phyloP scores from a whole-genome alignment of 2,113 vertebrate genomes.

The Oncorhynchus clarkii region DNA sequence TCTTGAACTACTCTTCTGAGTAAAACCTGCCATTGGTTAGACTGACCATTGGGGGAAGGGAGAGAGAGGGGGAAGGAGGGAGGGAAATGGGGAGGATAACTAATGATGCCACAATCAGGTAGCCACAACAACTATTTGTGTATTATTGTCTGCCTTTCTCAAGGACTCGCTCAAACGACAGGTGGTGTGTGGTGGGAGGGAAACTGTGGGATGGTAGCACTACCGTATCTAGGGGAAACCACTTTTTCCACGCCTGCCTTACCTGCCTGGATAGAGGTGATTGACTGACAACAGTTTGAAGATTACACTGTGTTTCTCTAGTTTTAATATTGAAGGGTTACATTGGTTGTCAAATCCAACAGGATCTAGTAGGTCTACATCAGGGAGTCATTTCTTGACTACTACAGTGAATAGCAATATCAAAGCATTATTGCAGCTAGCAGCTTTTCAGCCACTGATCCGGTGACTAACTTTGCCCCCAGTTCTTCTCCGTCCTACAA shows the following conservation, averaged over 20 bases:
- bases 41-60: constrained; percentile 14
- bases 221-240: constrained; percentile 52
- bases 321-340: not conserved
- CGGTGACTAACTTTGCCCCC: not conserved
- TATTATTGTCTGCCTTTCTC: constrained; percentile 49
- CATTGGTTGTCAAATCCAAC: too few species aligned
- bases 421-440: not conserved
- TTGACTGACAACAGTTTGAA: constrained; percentile 29
- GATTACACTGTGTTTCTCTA: not conserved
- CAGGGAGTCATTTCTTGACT: too few species aligned
- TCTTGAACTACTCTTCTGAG: constrained; percentile 77
- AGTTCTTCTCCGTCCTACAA: not conserved
- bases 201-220: constrained; percentile 38
- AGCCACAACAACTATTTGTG: constrained; percentile 75
- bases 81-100: constrained; percentile 60
- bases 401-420: too few species aligned
- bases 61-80: constrained; percentile 8
- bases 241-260: constrained; percentile 57
- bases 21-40: constrained; percentile 72
- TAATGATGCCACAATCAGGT: constrained; percentile 77
- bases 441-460: not conserved
- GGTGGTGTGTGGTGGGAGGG: constrained; percentile 46
- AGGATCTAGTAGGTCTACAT: too few species aligned
- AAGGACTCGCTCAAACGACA: constrained; percentile 25
- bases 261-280: constrained; percentile 40